Evolutionary conservation across 2,797 vertebrate genomes (phyloP).

Genomic region (Sebastes ruberrimus): DNA sequence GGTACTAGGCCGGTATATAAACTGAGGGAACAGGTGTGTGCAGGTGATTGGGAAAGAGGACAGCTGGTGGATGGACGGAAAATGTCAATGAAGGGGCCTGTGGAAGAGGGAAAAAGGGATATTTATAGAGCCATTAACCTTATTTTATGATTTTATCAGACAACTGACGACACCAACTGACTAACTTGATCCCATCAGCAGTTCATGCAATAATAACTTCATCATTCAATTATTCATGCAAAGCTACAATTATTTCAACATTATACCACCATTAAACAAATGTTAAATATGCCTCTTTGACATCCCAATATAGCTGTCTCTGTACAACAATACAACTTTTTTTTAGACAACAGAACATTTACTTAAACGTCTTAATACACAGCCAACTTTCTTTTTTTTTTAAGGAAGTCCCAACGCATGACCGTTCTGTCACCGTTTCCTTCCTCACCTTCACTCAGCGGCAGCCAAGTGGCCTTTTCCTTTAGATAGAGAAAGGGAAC

Average conservation of each 20-base stretch:
- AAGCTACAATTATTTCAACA: not conserved
- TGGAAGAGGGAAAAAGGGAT: not conserved
- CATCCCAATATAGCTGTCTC: not conserved
- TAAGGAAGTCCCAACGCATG: conserved; percentile 56
- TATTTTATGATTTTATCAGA: not conserved
- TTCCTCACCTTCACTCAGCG: conserved; percentile 57
- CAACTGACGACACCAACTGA: not conserved
- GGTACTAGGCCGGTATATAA: not conserved
- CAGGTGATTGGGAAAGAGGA: not conserved
- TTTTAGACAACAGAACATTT: too few species aligned
- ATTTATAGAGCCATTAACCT: not conserved
- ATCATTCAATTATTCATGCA: not conserved
- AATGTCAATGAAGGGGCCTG: not conserved
- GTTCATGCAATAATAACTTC: not conserved
- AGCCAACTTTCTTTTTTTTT: conserved; percentile 20
- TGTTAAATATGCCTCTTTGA: not conserved
- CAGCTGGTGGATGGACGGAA: not conserved
- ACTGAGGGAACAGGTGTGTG: not conserved
- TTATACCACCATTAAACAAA: not conserved
- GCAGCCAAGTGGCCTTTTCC: conserved; percentile 51
- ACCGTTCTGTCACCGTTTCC: conserved; percentile 54
- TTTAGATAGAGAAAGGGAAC: conserved; percentile 49
- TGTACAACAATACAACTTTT: not conserved
- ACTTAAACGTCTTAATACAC: conserved; percentile 1
- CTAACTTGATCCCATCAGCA: not conserved